These are phyloP conservation scores for Temnopleurus reevesii DNA, from an alignment of 53 echinoderm and acorn worm genomes.

Conservation along the genomic window DNA sequence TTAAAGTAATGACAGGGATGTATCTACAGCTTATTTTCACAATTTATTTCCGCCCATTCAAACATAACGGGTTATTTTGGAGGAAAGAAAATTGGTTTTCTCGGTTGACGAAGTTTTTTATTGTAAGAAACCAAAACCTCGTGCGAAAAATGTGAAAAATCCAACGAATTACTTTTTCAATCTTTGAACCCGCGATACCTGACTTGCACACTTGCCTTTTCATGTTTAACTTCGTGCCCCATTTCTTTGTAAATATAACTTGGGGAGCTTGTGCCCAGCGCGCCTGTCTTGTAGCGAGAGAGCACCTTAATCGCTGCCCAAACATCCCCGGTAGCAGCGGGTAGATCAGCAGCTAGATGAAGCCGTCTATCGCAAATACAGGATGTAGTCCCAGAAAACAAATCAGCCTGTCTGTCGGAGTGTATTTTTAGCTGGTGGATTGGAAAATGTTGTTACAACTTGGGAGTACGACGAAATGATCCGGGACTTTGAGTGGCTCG, in stretches of 20 bases:
- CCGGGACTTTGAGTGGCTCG: neutral
- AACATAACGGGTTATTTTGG: no score
- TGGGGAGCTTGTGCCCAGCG: neutral
- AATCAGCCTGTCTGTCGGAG: neutral
- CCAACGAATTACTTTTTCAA: no score
- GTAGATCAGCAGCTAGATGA: neutral
- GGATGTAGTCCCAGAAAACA: neutral
- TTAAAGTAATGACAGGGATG: no score
- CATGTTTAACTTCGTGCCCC: constrained; percentile 23
- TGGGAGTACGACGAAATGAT: constrained; percentile 22
- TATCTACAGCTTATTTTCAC: no score
- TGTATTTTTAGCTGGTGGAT: constrained; percentile 34
- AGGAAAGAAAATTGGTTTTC: no score
- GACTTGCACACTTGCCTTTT: neutral
- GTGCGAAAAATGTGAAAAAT: no score
- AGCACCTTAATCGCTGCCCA: constrained; percentile 16
- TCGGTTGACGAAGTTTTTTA: no score
- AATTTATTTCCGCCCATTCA: no score
- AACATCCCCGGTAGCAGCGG: neutral
- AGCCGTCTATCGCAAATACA: neutral
- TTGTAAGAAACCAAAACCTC: no score
- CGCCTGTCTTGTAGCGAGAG: neutral
- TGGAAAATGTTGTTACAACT: constrained; percentile 15
- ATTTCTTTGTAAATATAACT: constrained; percentile 15
- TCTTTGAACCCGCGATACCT: no score